phyloP scores from a whole-genome alignment of 2,888 invertebrate genomes.

The Dryobotodes eremita region DNA sequence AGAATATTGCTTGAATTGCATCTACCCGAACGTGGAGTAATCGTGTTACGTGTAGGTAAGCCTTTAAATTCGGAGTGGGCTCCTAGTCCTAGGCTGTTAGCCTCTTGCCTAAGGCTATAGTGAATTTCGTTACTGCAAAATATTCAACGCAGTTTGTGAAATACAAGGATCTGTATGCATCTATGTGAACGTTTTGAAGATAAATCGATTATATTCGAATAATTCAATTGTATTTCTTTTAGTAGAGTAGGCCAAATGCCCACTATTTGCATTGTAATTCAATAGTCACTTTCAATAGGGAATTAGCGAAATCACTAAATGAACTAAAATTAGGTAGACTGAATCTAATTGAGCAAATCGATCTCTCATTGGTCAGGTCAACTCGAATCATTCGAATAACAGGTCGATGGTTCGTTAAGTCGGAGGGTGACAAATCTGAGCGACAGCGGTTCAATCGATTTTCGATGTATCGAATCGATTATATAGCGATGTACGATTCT shows the following conservation, averaged over 20 bases:
- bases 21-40: constrained; percentile 38
- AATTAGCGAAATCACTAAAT: background rate
- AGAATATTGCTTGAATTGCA: constrained; percentile 37
- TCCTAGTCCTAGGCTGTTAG: constrained; percentile 30
- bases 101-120: constrained; percentile 33
- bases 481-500: too few relatives aligned
- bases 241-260: background rate
- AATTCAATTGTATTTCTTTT: constrained; percentile 1
- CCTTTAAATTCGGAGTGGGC: constrained; percentile 37
- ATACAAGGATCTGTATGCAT: background rate
- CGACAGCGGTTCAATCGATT: background rate
- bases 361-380: background rate
- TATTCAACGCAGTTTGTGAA: constrained; percentile 30
- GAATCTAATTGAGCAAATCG: background rate
- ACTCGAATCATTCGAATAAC: constrained; percentile 11
- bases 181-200: background rate
- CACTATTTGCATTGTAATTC: background rate
- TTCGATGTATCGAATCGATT: too few relatives aligned
- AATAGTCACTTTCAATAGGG: background rate
- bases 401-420: constrained; percentile 1
- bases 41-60: constrained; percentile 45
- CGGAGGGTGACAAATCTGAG: background rate
- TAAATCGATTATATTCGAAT: constrained; percentile 4
- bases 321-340: constrained; percentile 12
- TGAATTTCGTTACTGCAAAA: constrained; percentile 38